Conservation (phyloP, 2,888 invertebrate species). For the Resseliella maxima region DNA sequence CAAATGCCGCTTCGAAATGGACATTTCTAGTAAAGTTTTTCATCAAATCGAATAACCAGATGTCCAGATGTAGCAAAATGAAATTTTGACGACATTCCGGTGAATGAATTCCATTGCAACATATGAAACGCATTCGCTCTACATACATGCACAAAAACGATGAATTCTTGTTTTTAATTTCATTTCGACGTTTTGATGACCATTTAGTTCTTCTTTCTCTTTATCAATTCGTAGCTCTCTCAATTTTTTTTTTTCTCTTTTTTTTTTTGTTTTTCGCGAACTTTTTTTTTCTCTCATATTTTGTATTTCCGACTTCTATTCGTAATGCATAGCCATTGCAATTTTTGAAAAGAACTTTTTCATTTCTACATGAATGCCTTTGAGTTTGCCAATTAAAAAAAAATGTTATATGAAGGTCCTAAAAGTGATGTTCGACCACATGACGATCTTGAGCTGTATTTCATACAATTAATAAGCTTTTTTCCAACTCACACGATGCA, state of each 20-base stretch:
- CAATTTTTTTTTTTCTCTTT: neutral
- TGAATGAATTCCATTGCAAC: neutral
- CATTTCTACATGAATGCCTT: neutral
- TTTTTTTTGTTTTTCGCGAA: neutral
- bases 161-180: slow-evolving; percentile 3
- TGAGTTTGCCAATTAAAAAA: slow-evolving; percentile 10
- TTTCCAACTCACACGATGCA: neutral
- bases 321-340: neutral
- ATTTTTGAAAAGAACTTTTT: neutral
- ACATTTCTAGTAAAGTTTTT: neutral
- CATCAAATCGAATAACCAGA: slow-evolving; percentile 6
- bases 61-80: neutral
- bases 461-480: neutral
- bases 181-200: slow-evolving; percentile 36
- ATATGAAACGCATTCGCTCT: neutral
- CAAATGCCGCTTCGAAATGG: neutral
- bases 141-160: neutral
- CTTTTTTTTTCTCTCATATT: too few species aligned
- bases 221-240: neutral
- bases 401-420: neutral
- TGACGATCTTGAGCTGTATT: slow-evolving; percentile 5
- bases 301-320: neutral
- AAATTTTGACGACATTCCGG: slow-evolving; percentile 51
- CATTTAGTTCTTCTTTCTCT: neutral
- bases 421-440: neutral